Conservation (phyloP, 2,888 invertebrate genomes). For the Brachynemurus nebulosus region DNA sequence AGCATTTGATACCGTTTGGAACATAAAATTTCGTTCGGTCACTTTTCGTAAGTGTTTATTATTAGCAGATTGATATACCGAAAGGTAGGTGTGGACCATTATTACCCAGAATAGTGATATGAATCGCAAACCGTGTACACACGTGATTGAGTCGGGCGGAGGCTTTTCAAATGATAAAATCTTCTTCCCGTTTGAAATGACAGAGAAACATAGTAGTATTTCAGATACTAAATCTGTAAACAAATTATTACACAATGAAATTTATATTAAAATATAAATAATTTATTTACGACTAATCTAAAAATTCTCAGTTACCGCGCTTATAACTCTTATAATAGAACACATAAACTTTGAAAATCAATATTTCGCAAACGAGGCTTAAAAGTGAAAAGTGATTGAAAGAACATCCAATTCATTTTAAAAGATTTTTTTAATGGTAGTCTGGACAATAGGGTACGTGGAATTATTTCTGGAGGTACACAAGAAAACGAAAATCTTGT, state of each 20-base stretch:
- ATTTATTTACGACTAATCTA: not conserved
- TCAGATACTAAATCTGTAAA: slow-evolving; percentile 42
- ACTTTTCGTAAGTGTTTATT: slow-evolving; percentile 58
- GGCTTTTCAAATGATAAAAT: slow-evolving; percentile 56
- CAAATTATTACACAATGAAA: slow-evolving; percentile 12
- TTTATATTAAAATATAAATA: not conserved
- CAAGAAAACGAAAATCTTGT: too few relatives aligned
- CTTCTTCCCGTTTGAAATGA: slow-evolving; percentile 57
- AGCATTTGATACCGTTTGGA: slow-evolving; percentile 73
- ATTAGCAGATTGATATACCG: slow-evolving; percentile 63
- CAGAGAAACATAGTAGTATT: slow-evolving; percentile 59
- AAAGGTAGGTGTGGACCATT: slow-evolving; percentile 71
- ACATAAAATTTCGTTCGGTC: slow-evolving; percentile 61
- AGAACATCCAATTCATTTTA: too few relatives aligned
- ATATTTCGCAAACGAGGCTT: too few relatives aligned
- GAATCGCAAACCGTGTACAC: slow-evolving; percentile 65
- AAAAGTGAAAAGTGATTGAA: too few relatives aligned
- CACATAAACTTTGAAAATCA: too few relatives aligned
- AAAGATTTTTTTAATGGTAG: too few relatives aligned
- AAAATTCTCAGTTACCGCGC: too few relatives aligned
- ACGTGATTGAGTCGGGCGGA: slow-evolving; percentile 52
- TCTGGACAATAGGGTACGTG: too few relatives aligned
- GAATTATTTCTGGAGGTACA: too few relatives aligned
- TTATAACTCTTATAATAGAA: too few relatives aligned
- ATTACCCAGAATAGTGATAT: slow-evolving; percentile 71